Percentiles rank a stretch among this genome's conserved stretches.
Conservation (phyloP, 2,888 invertebrate genomes). For the Strigamia transsilvanica region DNA sequence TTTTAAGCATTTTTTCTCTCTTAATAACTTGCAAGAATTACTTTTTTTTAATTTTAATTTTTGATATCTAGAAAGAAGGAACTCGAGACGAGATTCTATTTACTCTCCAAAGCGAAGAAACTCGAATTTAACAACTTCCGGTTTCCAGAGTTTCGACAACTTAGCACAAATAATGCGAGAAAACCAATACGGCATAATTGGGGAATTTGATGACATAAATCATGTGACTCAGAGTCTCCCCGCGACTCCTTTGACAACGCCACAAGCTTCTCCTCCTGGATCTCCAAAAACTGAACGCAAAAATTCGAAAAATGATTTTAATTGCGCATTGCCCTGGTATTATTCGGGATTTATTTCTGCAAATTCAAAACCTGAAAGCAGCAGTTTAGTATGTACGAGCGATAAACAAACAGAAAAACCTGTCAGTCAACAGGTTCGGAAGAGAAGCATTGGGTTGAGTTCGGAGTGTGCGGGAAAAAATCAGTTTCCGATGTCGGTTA, state of each 20-base stretch:
- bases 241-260: constrained; percentile 34
- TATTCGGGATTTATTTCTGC: background rate
- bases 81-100: background rate
- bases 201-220: constrained; percentile 46
- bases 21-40: too few relatives aligned
- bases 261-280: constrained; percentile 7
- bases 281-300: constrained; percentile 11
- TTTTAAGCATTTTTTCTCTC: too few relatives aligned
- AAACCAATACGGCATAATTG: constrained; percentile 4
- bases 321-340: constrained; percentile 37
- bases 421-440: background rate
- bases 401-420: background rate
- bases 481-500: background rate
- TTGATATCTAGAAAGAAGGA: background rate
- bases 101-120: background rate
- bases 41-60: background rate
- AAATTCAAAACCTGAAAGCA: constrained; percentile 3
- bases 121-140: background rate
- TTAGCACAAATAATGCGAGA: constrained; percentile 16
- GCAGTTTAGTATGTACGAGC: background rate
- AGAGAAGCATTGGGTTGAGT: background rate
- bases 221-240: constrained; percentile 38
- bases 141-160: constrained; percentile 19
- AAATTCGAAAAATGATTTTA: background rate
- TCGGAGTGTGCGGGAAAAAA: background rate